Evolutionary conservation across 37 sponge, comb jelly and placozoan genomes (phyloP), one percentile per base, ranked within the genome.

Genomic region (Cladorhizidae sp.): DNA sequence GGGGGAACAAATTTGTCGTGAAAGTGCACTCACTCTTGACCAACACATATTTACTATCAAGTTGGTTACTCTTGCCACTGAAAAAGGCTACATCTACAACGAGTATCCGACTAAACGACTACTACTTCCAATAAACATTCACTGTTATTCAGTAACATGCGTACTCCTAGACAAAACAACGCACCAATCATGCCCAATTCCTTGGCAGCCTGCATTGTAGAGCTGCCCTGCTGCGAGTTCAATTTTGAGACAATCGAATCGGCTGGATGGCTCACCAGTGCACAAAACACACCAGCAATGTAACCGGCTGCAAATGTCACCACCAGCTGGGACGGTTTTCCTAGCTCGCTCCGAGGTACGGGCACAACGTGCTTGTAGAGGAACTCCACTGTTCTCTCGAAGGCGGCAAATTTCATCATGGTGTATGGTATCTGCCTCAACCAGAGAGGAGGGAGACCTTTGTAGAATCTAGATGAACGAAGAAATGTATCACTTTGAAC

Each of bases 251-350:
- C 99, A 14, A 98, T 87, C 17, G 92, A 83, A 81, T 98, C 99
- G 49, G 99, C 96, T 29, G 99, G 99, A 50, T 98, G 99, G 28
- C 93, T 91, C 33, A 98, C 99, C 29, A 98, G 31, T 32, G 99
- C 99, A 90, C 99, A 98, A 95, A 98, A 98, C 70, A 98, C 97
- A 71, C 99, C 99, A 75, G 99, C 99, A 35, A 98, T 98, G 93
- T 98, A 98, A 49, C 99, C 99, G 43, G 95, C 99, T 58, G 93
- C 80, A 81, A 98, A 98, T 23, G 99, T 98, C 29, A 98, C 96
- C 41, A 98, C 97, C 74, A 98, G 83, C 76, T 98, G 99, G 50
- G 91, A 75, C 22, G 90, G 84, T 72, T 98, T 98, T 75, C 83
- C 77, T 57, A 95, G 68, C 39, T 88, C 43, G 79, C 78, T 79